A percentile compares a stretch with the other conserved stretches of the same genome.
These are phyloP conservation scores for Luidia sarsii DNA, from an alignment of 53 echinoderm and acorn worm genomes.

Conservation along the genomic window DNA sequence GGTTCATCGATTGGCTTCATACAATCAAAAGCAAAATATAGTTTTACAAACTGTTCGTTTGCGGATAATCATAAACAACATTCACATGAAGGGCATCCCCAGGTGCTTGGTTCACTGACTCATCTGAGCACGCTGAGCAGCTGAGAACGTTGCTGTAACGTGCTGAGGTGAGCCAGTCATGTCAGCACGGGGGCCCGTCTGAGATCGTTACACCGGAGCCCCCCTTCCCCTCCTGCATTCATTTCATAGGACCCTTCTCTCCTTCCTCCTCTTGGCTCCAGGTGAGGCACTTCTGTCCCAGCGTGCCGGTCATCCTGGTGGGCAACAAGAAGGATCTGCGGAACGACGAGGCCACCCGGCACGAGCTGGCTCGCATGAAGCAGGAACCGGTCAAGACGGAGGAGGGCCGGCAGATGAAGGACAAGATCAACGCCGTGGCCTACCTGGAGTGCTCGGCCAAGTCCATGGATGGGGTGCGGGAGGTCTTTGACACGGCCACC, in stretches of 20 bases:
- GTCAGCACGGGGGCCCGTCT: too few species aligned
- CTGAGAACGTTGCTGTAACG: too few species aligned
- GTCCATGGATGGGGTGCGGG: constrained; percentile 91
- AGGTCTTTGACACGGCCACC: constrained; percentile 95
- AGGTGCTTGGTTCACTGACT: too few species aligned
- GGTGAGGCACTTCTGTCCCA: constrained; percentile 96
- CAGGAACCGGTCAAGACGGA: constrained; percentile 91
- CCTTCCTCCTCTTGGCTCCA: background rate
- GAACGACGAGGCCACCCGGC: constrained; percentile 75
- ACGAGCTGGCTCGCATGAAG: constrained; percentile 85
- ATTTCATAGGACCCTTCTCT: background rate
- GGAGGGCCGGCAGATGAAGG: constrained; percentile 82
- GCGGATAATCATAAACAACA: too few species aligned
- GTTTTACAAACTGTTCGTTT: too few species aligned
- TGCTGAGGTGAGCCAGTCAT: too few species aligned
- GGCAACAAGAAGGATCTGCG: constrained; percentile 97
- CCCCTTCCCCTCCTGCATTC: background rate
- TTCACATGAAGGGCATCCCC: too few species aligned
- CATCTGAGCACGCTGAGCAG: too few species aligned
- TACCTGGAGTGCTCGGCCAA: constrained; percentile 96
- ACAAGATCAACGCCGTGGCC: constrained; percentile 80
- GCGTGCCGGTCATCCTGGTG: constrained; percentile 86
- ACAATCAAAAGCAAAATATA: too few species aligned
- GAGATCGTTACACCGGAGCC: too few species aligned
- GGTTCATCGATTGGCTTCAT: too few species aligned